A percentile compares a stretch with the other conserved stretches of the same genome.
phyloP scores from a whole-genome alignment of 2,888 invertebrate species.

The Linnaemya vulpina region DNA sequence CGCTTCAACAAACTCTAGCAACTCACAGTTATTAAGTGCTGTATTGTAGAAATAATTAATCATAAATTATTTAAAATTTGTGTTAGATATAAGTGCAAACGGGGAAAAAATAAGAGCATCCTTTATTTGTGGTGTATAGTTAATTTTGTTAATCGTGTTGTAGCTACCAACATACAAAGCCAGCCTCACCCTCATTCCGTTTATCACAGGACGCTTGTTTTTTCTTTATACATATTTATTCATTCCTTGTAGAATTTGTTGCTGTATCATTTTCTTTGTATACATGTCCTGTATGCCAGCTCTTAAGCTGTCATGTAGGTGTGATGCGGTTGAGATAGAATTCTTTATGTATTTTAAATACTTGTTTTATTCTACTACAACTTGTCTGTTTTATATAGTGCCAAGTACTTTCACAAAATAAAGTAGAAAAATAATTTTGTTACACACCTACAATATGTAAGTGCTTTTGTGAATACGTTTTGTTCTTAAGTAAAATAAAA shows the following conservation, averaged over 20 bases:
- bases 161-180: slow-evolving; percentile 39
- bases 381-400: slow-evolving; percentile 35
- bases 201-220: slow-evolving; percentile 33
- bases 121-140: slow-evolving; percentile 31
- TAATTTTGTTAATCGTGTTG: slow-evolving; percentile 22
- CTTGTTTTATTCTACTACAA: slow-evolving; percentile 18
- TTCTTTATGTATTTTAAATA: slow-evolving; percentile 27
- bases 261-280: slow-evolving; percentile 34
- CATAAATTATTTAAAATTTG: background rate
- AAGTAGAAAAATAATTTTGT: slow-evolving; percentile 25
- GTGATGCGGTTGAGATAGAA: slow-evolving; percentile 39
- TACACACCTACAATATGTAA: background rate
- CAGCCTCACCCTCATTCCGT: slow-evolving; percentile 60
- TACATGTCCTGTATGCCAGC: slow-evolving; percentile 53
- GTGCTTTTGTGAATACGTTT: background rate
- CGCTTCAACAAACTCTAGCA: background rate
- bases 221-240: slow-evolving; percentile 18
- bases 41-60: background rate
- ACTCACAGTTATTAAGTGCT: background rate
- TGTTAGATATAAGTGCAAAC: background rate
- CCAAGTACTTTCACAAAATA: slow-evolving; percentile 41
- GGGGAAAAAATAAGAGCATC: slow-evolving; percentile 42
- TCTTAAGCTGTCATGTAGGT: slow-evolving; percentile 51
- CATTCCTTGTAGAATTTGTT: slow-evolving; percentile 45
- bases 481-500: background rate